Percentiles rank a stretch among this genome's conserved stretches.
Conservation (phyloP, 1,140 invertebrate species). For the Episyrphus balteatus region DNA sequence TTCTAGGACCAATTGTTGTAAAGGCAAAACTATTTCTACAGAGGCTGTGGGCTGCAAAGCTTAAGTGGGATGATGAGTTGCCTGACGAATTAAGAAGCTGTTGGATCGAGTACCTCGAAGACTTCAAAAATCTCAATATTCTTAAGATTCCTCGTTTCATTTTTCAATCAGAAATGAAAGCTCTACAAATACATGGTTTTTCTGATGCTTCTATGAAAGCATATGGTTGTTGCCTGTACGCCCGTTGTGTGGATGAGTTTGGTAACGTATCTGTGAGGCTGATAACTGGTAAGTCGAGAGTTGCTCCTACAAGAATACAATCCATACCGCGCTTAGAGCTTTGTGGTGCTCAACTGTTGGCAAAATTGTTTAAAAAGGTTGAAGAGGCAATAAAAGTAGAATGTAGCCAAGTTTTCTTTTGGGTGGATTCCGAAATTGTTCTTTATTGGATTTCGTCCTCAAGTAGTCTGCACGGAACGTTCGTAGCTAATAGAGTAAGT, state of each 20-base stretch:
- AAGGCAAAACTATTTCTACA: constrained; percentile 35
- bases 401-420: constrained; percentile 5
- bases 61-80: constrained; percentile 31
- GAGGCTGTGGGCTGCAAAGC: constrained; percentile 23
- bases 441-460: constrained; percentile 24
- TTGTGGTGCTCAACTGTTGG: constrained; percentile 21
- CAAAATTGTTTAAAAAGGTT: constrained; percentile 15
- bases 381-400: too few species aligned
- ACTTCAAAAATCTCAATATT: too few species aligned
- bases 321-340: constrained; percentile 27
- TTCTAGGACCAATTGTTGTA: constrained; percentile 30
- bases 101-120: constrained; percentile 8
- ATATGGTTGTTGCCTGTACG: constrained; percentile 36
- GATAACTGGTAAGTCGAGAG: constrained; percentile 24
- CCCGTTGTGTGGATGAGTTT: constrained; percentile 8
- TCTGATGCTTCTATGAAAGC: constrained; percentile 29
- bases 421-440: constrained; percentile 16
- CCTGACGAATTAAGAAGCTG: constrained; percentile 6
- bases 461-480: too few species aligned
- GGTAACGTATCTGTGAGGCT: constrained; percentile 5
- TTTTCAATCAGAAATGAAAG: too few species aligned
- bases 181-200: constrained; percentile 30
- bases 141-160: too few species aligned
- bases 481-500: too few species aligned
- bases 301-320: constrained; percentile 25